Conservation (phyloP, 2,888 invertebrate species). For the Drosophila gaucha region DNA sequence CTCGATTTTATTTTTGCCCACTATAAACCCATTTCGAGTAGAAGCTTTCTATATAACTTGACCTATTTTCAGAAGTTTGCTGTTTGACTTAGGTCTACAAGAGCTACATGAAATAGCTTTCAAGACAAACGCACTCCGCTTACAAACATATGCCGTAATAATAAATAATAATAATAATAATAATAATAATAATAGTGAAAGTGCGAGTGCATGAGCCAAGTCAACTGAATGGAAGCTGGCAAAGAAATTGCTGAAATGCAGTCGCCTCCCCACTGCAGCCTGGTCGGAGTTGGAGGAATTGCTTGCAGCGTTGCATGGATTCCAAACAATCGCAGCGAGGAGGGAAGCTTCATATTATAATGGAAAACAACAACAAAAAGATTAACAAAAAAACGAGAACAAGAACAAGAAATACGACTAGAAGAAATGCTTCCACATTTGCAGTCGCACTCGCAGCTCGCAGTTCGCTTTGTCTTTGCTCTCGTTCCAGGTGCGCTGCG, state of each 20-base stretch:
- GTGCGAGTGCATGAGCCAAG: slow-evolving; percentile 36
- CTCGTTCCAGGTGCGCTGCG: slow-evolving; percentile 43
- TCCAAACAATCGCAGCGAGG: slow-evolving; percentile 22
- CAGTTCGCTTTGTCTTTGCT: slow-evolving; percentile 31
- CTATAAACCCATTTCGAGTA: slow-evolving; percentile 5
- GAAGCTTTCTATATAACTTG: slow-evolving; percentile 10
- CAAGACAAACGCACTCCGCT: slow-evolving; percentile 40
- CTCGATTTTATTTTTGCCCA: neutral
- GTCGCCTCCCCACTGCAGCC: neutral
- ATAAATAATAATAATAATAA: slow-evolving; percentile 15
- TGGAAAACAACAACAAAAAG: slow-evolving; percentile 13
- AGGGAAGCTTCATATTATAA: slow-evolving; percentile 1
- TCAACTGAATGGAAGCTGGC: slow-evolving; percentile 27
- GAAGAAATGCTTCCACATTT: slow-evolving; percentile 45
- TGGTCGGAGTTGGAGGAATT: neutral
- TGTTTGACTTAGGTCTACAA: slow-evolving; percentile 6
- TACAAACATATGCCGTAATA: neutral
- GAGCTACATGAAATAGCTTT: slow-evolving; percentile 34
- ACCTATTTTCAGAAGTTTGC: no score
- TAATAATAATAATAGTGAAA: slow-evolving; percentile 20
- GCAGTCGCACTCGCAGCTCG: slow-evolving; percentile 7
- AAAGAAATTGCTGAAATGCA: slow-evolving; percentile 31
- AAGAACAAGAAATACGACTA: slow-evolving; percentile 16
- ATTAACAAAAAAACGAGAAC: slow-evolving; percentile 7
- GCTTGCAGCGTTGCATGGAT: slow-evolving; percentile 26